Evolutionary conservation across 1,140 invertebrate species (phyloP), one percentile per base, ranked within the genome.

Genomic region (Cotesia typhae): DNA sequence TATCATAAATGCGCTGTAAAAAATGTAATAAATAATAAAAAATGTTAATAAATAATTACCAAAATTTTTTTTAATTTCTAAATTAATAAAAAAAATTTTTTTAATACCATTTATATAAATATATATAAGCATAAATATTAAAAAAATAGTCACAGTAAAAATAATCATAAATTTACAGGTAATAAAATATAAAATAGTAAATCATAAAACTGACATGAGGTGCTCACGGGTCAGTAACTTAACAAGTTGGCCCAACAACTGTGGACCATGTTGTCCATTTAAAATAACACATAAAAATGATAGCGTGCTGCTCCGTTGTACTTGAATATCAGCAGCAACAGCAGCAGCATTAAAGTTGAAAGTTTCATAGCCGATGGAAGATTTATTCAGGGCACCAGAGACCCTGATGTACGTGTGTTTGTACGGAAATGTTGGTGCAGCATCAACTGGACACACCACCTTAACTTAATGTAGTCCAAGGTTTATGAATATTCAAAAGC

Each of bases 381-480:
- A 78, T 78, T 75, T 78, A 78, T 78, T 78, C 74, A 73, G 67
- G 74, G 77, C 73, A 76, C 60, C 63, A 66, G 57, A 38, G 37
- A 53, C 71, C 57, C 4, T 51, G 70, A 71, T 65, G 20, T 12
- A 36, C 5, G 20, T 38, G 14, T 65, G 72, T 73, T 76, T 69
- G 47, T 67, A 35, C 68, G 73, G 69, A 78, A 78, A 78, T 77
- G 72, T 74, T 75, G 51, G 5, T 35, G 63, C 73, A 67, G 65
- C 63, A 71, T 70, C 71, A 69, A 55, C 74, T 61, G 60, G 53
- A 72, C 28, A 38, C 74, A 41, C 53, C 61, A 68, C 67, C 52
- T 28, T 61, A 64, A 61, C 14, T 63, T 47, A 67, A 41, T 28
- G 53, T 5, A 51, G 55, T 55, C 63, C 20, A 37, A 53, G 12